phyloP scores from a whole-genome alignment of 1,140 invertebrate species.

The Caerostris extrusa region DNA sequence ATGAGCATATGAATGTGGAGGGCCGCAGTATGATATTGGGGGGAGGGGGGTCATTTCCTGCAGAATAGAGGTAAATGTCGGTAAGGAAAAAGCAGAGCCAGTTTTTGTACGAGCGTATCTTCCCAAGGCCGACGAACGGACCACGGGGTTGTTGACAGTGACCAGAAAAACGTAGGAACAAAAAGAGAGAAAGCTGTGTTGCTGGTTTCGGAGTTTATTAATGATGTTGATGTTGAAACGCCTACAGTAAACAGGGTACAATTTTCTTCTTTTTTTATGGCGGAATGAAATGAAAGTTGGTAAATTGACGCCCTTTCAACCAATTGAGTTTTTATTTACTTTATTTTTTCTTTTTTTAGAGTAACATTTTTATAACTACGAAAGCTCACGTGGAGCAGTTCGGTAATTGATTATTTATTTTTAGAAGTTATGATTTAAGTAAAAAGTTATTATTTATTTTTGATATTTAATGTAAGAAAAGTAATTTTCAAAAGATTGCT shows the following conservation, averaged over 20 bases:
- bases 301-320: not conserved
- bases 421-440: too few relatives aligned
- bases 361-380: not conserved
- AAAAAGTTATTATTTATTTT: too few relatives aligned
- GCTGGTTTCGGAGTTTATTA: conserved; percentile 43
- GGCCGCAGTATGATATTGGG: not conserved
- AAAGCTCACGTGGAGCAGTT: not conserved
- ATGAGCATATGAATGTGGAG: conserved; percentile 21
- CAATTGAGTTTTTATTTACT: not conserved
- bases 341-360: not conserved
- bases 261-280: conserved; percentile 2
- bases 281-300: not conserved
- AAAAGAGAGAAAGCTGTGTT: conserved; percentile 32
- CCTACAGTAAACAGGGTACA: conserved; percentile 9
- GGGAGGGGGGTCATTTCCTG: conserved; percentile 68
- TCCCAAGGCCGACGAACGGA: conserved; percentile 75
- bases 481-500: too few relatives aligned
- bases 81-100: conserved; percentile 64
- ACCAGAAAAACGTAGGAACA: conserved; percentile 20
- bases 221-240: conserved; percentile 59
- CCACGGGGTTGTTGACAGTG: conserved; percentile 69
- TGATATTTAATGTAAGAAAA: too few relatives aligned
- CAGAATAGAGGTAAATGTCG: conserved; percentile 68
- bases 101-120: conserved; percentile 48
- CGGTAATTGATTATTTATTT: not conserved